Conservation (phyloP, 1,140 invertebrate genomes). For the Ganaspis sp. region DNA sequence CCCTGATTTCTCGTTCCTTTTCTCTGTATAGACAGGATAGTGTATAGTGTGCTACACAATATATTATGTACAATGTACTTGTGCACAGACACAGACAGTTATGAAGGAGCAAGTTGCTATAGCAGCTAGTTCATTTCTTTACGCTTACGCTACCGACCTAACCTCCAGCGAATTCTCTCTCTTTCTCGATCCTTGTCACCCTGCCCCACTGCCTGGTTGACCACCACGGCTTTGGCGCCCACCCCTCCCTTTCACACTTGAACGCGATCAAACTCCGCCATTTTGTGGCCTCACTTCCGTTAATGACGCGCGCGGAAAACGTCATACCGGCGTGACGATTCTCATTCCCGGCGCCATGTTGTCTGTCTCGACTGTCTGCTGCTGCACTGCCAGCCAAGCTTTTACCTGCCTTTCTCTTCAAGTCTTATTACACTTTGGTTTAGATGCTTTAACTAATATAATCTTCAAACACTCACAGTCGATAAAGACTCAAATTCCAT, state of each 20-base stretch:
- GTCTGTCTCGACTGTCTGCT: conserved; percentile 68
- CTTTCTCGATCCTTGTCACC: conserved; percentile 32
- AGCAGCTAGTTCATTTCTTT: conserved; percentile 32
- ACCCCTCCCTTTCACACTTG: conserved; percentile 70
- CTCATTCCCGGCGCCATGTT: conserved; percentile 72
- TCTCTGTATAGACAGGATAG: conserved; percentile 40
- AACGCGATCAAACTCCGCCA: conserved; percentile 68
- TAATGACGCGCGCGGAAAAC: conserved; percentile 72
- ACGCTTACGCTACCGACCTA: conserved; percentile 34
- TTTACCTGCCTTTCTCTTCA: too few relatives aligned
- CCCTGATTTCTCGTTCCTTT: neutral
- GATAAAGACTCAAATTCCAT: neutral
- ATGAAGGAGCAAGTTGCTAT: too few relatives aligned
- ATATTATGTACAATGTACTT: neutral
- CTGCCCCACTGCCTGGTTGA: conserved; percentile 30
- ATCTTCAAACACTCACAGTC: neutral
- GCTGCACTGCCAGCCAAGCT: neutral
- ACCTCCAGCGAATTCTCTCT: conserved; percentile 33
- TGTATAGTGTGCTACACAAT: neutral
- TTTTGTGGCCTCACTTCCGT: conserved; percentile 73
- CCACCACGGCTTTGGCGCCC: conserved; percentile 52
- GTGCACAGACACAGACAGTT: too few relatives aligned
- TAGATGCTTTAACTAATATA: neutral
- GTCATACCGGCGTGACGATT: conserved; percentile 67
- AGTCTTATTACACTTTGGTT: neutral